A percentile compares a stretch with the other conserved stretches of the same genome.
phyloP scores from a whole-genome alignment of 2,888 invertebrate species.

The Apotomis turbidana region DNA sequence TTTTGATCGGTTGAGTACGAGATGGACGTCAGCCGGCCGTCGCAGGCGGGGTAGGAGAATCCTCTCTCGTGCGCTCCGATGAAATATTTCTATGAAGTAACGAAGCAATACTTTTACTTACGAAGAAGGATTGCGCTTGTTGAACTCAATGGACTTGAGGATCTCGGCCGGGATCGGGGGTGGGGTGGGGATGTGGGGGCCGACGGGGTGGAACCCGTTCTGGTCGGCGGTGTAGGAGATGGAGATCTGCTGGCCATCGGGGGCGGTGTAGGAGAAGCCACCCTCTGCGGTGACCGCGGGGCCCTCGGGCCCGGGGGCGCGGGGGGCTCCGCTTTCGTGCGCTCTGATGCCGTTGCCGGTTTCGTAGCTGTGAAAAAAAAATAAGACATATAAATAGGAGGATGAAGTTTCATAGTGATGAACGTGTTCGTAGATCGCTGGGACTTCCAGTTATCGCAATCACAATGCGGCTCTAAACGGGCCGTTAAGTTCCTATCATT shows the following conservation, averaged over 20 bases:
- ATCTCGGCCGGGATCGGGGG: constrained; percentile 82
- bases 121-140: constrained; percentile 75
- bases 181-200: constrained; percentile 85
- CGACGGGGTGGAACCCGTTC: constrained; percentile 87
- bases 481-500: background rate
- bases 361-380: constrained; percentile 76
- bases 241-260: constrained; percentile 86
- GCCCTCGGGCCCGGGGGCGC: constrained; percentile 81
- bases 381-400: background rate
- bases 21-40: too few relatives aligned
- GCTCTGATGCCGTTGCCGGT: constrained; percentile 87
- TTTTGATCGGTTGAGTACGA: too few relatives aligned
- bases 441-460: too few relatives aligned
- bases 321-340: constrained; percentile 83
- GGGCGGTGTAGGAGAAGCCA: constrained; percentile 86
- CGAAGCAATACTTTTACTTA: constrained; percentile 51
- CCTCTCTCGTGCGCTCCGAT: too few relatives aligned
- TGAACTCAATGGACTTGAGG: constrained; percentile 80
- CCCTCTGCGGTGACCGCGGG: constrained; percentile 85
- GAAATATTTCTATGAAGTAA: too few relatives aligned
- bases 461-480: too few relatives aligned
- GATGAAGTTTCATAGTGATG: too few relatives aligned
- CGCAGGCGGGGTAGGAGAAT: too few relatives aligned
- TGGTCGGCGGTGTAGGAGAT: constrained; percentile 88
- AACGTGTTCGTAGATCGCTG: too few relatives aligned